Base-by-base conservation (phyloP, 1,140 invertebrate genomes). In the Thalassaphorura encarpata region DNA sequence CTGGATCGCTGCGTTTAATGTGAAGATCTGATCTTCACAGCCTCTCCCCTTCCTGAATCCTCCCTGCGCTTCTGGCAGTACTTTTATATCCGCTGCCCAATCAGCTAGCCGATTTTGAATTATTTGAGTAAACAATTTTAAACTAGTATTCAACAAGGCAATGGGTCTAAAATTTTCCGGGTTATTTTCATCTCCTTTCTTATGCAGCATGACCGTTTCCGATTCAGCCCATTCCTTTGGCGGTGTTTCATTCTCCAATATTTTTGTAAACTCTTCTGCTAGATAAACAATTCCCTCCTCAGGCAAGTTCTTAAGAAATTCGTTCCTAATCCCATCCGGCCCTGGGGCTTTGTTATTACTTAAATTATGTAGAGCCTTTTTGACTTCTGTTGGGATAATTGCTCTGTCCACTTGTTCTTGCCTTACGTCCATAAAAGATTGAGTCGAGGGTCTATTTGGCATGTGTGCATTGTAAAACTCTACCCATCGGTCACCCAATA, bases 301-400 rank as follows among this genome's bases (percentile, higher is more conserved):
- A 1, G 64, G 57, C 5, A 73, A 42, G 15, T 70, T 64, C 62
- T 70, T 71, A 0, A 73, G 29, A 2, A 67, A 26, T 39, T 67
- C 60, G 31, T 68, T 68, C n/a, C n/a, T 36, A n/a, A n/a, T 36
- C 8, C n/a, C n/a, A n/a, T n/a, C n/a, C n/a, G n/a, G n/a, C n/a
- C n/a, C n/a, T n/a, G n/a, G n/a, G n/a, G n/a, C n/a, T n/a, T n/a
- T n/a, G n/a, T n/a, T n/a, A n/a, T n/a, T n/a, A n/a, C n/a, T n/a
- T n/a, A n/a, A n/a, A n/a, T n/a, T n/a, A n/a, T n/a, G n/a, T n/a
- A n/a, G n/a, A n/a, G n/a, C n/a, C n/a, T n/a, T n/a, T n/a, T n/a
- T n/a, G n/a, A n/a, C n/a, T n/a, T n/a, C n/a, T n/a, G n/a, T n/a
- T n/a, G n/a, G n/a, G n/a, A n/a, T n/a, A n/a, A n/a, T n/a, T n/a